These are phyloP conservation scores for Drosophila nasuta DNA, from an alignment of 1,140 invertebrate genomes.

Conservation along the genomic window DNA sequence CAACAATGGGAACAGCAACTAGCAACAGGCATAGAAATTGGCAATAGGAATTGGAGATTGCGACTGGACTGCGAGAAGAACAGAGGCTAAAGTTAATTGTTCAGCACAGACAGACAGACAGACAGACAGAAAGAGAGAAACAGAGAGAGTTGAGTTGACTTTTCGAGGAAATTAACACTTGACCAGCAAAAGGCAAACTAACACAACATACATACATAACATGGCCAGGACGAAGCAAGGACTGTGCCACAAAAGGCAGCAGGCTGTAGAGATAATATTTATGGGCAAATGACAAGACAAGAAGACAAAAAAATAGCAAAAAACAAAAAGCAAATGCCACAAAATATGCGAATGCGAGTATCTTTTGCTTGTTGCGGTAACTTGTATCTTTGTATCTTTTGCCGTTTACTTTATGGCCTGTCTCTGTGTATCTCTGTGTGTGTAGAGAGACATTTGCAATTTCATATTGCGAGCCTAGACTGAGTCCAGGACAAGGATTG, in stretches of 20 bases:
- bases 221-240: not conserved
- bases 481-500: slow-evolving; percentile 6
- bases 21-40: slow-evolving; percentile 3
- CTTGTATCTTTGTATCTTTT: slow-evolving; percentile 33
- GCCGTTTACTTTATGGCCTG: slow-evolving; percentile 35
- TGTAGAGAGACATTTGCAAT: slow-evolving; percentile 47
- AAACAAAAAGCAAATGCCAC: slow-evolving; percentile 43
- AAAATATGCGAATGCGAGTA: slow-evolving; percentile 48
- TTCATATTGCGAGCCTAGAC: slow-evolving; percentile 38
- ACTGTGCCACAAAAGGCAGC: slow-evolving; percentile 29
- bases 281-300: slow-evolving; percentile 62
- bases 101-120: slow-evolving; percentile 9
- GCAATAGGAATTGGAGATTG: not conserved
- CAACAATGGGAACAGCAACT: not conserved
- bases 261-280: slow-evolving; percentile 62
- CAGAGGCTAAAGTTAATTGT: slow-evolving; percentile 61
- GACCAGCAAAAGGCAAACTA: slow-evolving; percentile 21
- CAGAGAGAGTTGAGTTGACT: slow-evolving; percentile 9
- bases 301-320: slow-evolving; percentile 33
- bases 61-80: not conserved
- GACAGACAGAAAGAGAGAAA: too few relatives aligned
- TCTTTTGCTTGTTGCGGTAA: slow-evolving; percentile 33
- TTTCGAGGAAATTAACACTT: slow-evolving; percentile 70
- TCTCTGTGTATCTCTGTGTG: not conserved
- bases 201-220: too few relatives aligned